A percentile compares a stretch with the other conserved stretches of the same genome.
Evolutionary conservation across 2,113 vertebrate genomes (phyloP).

Genomic region (Xiphorhynchus elegans): DNA sequence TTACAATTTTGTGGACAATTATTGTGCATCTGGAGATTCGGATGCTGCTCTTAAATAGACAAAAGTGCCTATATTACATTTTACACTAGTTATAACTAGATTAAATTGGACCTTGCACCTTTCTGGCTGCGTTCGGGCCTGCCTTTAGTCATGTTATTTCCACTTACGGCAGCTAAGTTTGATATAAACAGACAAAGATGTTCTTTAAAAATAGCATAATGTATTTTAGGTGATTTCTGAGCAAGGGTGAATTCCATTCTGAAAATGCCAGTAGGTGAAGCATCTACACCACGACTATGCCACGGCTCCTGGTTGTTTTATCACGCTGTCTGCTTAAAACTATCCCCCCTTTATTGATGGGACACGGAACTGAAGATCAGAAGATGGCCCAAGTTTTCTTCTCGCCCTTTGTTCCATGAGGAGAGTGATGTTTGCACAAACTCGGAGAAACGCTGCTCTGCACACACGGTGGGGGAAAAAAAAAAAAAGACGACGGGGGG

Average conservation of each 20-base stretch:
- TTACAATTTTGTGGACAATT: neutral
- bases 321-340: fast-evolving
- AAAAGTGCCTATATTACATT: fast-evolving
- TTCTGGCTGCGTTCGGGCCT: neutral
- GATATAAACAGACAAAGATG: neutral
- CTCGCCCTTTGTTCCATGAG: fast-evolving
- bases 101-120: neutral
- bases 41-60: neutral
- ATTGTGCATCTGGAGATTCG: neutral
- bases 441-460: neutral
- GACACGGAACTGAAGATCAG: neutral
- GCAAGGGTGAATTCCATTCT: neutral
- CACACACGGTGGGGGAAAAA: fast-evolving
- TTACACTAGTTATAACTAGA: neutral
- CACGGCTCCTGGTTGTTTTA: neutral
- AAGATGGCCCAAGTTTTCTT: fast-evolving
- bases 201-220: neutral
- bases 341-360: neutral
- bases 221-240: neutral
- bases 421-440: fast-evolving
- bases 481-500: too few species aligned
- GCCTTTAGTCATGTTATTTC: neutral
- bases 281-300: neutral
- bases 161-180: neutral
- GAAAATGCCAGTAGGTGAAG: neutral